Evolutionary conservation across 1,140 invertebrate genomes (phyloP), one percentile per base, ranked within the genome.

Genomic region (Diachasma alloeum): DNA sequence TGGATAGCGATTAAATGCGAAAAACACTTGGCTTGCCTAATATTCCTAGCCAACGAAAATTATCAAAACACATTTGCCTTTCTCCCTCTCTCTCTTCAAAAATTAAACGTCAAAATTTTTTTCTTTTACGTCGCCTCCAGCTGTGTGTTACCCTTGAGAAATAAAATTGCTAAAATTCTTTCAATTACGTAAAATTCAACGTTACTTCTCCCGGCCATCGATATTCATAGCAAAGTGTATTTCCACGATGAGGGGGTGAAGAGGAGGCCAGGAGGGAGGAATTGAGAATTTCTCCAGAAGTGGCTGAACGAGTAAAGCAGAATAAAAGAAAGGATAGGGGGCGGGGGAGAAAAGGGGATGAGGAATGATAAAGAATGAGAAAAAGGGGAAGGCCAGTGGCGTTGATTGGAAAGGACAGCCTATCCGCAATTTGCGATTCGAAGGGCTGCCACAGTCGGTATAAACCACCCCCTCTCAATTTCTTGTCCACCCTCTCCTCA

Each of bases 371-470:
- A 83, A 80, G 78, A 75, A 26, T 75, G 75, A 80, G 78, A 79
- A 80, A 81, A 68, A 37, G 19, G 66, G 66, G 76, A 72, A 17
- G 56, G 67, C 22, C 39, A 74, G 48, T 39, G 81, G 82, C 76
- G 74, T 81, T 85, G 85, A 86, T 85, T 86, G 84, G 84, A 84
- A 85, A 84, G 83, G 83, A 82, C 83, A 84, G 83, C 82, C 84
- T 84, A 84, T 83, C 79, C 79, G 80, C 81, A 82, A 85, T 85
- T 85, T 84, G 79, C 80, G 78, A 83, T 72, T 79, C 78, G 48
- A 77, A 78, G 78, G 79, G 68, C 31, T 36, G 15, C 48, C 15
- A 42, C 13, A 15, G 36, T 46, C 17, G 42, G 56, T 44, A 31
- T 26, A 63, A 31, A 31, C 59, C 59, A 63, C 24, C 19, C 24